A percentile compares a stretch with the other conserved stretches of the same genome.
These are phyloP conservation scores for Aplodontia rufa DNA, from an alignment of 2,113 vertebrate species.

Conservation along the genomic window DNA sequence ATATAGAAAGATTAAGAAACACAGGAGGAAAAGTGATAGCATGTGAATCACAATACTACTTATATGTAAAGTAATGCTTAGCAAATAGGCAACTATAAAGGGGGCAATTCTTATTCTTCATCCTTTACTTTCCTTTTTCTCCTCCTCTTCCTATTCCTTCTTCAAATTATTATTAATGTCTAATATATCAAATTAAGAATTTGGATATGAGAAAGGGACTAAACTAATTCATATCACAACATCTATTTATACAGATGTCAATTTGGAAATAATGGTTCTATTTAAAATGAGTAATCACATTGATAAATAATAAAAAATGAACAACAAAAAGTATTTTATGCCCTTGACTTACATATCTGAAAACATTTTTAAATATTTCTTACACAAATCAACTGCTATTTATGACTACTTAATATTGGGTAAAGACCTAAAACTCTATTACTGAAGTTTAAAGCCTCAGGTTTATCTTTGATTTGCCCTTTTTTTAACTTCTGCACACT, in stretches of 20 bases:
- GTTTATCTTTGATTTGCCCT: neutral
- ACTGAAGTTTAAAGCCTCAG: neutral
- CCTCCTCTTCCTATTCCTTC: neutral
- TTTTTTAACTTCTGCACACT: neutral
- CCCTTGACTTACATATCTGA: neutral
- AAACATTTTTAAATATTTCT: constrained; percentile 30
- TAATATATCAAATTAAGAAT: neutral
- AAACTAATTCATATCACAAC: neutral
- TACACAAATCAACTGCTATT: neutral
- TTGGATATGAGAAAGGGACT: neutral
- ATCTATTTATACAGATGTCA: neutral
- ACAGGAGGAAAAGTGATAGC: neutral
- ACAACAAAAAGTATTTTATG: neutral
- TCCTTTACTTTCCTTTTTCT: neutral
- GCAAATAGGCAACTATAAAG: neutral
- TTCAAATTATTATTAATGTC: neutral
- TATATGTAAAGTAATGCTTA: neutral
- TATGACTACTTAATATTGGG: neutral
- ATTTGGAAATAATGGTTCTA: neutral
- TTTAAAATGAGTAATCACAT: neutral
- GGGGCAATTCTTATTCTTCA: neutral
- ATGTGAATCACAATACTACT: neutral
- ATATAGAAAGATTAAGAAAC: neutral
- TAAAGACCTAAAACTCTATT: neutral
- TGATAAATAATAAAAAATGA: neutral